Conservation (phyloP, 1,140 invertebrate genomes). For the Rhizoglyphus robini region DNA sequence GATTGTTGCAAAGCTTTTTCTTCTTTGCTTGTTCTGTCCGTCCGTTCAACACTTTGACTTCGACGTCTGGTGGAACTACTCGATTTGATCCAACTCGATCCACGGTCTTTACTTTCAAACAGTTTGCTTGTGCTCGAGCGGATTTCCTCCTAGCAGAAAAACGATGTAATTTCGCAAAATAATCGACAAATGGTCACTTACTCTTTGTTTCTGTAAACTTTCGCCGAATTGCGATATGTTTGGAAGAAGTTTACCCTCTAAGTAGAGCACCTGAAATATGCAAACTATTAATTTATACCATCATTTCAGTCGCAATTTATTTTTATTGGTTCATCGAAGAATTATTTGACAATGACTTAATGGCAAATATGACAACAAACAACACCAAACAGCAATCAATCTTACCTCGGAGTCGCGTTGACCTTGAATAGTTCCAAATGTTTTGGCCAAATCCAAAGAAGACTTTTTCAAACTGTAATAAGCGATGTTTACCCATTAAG, state of each 20-base stretch:
- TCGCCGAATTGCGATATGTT: neutral
- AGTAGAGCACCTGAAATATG: neutral
- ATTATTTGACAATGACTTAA: too few relatives aligned
- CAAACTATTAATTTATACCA: too few relatives aligned
- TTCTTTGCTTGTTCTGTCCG: neutral
- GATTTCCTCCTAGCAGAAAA: neutral
- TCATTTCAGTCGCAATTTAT: too few relatives aligned
- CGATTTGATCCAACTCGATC: neutral
- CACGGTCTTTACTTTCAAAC: neutral
- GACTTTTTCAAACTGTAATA: constrained; percentile 1
- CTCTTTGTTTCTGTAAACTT: neutral
- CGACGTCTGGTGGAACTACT: neutral
- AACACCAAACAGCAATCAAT: neutral
- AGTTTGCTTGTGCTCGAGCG: neutral
- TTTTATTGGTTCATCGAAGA: too few relatives aligned
- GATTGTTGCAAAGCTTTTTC: neutral
- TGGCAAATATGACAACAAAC: too few relatives aligned
- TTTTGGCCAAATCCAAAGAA: neutral
- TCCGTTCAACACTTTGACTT: constrained; percentile 3
- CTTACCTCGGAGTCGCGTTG: neutral
- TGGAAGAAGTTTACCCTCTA: constrained; percentile 6
- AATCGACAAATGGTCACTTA: neutral
- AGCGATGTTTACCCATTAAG: neutral
- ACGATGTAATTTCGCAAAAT: neutral
- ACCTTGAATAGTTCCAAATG: neutral